phyloP scores from a whole-genome alignment of 2,888 invertebrate genomes.

The Pandemis cinnamomeana region DNA sequence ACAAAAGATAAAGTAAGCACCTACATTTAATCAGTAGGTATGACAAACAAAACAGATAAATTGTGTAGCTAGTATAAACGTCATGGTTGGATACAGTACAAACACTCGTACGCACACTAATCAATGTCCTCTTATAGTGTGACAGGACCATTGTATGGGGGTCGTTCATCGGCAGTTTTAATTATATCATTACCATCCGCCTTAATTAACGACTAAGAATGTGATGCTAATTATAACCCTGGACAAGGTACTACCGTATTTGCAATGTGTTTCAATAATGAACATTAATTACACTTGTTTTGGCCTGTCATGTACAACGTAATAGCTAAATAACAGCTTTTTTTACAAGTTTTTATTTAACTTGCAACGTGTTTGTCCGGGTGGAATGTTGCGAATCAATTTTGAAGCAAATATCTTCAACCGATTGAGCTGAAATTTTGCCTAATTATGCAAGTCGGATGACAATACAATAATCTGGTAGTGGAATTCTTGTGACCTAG shows the following conservation, averaged over 20 bases:
- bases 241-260: neutral
- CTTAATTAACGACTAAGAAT: neutral
- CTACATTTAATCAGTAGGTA: too few relatives aligned
- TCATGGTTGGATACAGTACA: neutral
- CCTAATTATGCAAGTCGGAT: too few relatives aligned
- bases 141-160: conserved; percentile 5
- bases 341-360: too few relatives aligned
- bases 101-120: neutral
- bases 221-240: conserved; percentile 8
- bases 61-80: neutral
- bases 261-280: neutral
- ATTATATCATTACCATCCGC: conserved; percentile 11
- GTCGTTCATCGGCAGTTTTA: neutral
- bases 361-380: too few relatives aligned
- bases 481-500: too few relatives aligned
- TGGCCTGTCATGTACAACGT: too few relatives aligned
- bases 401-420: too few relatives aligned
- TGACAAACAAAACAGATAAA: neutral
- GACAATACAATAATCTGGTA: too few relatives aligned
- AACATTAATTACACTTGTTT: neutral
- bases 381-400: too few relatives aligned
- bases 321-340: too few relatives aligned
- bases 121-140: conserved; percentile 1
- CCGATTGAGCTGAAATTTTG: too few relatives aligned
- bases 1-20: neutral